Base-by-base conservation (phyloP, 2,888 invertebrate genomes). In the Diarsia brunnea region DNA sequence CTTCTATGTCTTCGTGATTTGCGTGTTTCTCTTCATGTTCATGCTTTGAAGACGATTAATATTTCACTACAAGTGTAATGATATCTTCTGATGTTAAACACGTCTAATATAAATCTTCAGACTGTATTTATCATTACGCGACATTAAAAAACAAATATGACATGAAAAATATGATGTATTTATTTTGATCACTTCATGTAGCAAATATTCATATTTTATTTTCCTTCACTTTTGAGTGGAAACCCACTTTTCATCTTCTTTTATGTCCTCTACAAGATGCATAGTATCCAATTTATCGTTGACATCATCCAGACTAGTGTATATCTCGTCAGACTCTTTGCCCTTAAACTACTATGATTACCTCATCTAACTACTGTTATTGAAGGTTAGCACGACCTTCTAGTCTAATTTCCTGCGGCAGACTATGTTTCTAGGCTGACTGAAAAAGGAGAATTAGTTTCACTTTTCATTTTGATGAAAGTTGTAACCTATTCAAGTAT, bases 401-500 rank as follows among this genome's bases (percentile, higher is more conserved):
- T 66, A 47, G 55, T 61, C 12, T 61, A 16, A 67, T 55, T 53
- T 71, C 31, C 27, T 21, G 31, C 31, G 12, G 27, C 16, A 49
- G 43, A 27, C 19, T 24, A 27, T 27, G 27, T 66, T 55, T 55
- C 24, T 21, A 61, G 5, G 19, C n/a, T 61, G 31, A 14, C 24
- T n/a, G 16, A 16, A 31, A 24, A 43, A 65, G 21, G 24, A 24
- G n/a, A 58, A 27, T 11, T 43, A 14, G 61, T 21, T 67, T 45
- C 24, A 75, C n/a, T 81, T 75, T 81, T 64, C 2, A 51, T 82
- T 82, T 65, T 55, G 11, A 61, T 38, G 63, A 79, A 82, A 64
- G 38, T 55, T 31, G 10, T 51, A 43, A 49, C 47, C n/a, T 80
- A 65, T 64, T 49, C n/a, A 66, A 43, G 21, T 73, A 47, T 51